These are phyloP conservation scores for Bradypus variegatus DNA, from an alignment of 2,797 vertebrate species.

Conservation along the genomic window DNA sequence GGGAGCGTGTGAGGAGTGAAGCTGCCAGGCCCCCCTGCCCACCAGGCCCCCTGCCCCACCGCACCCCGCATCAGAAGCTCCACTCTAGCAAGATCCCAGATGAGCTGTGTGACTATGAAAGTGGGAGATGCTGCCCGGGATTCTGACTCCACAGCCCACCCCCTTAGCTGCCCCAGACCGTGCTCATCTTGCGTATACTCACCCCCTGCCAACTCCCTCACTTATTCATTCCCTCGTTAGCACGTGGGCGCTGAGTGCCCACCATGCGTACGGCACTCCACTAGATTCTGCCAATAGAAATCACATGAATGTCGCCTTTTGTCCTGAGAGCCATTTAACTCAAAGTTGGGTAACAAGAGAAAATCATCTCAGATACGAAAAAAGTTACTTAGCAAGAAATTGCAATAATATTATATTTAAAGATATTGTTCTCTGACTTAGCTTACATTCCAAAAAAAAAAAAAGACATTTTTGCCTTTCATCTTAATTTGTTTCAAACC, in stretches of 20 bases:
- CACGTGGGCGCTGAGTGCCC: fast-evolving
- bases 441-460: background rate
- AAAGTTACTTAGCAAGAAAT: background rate
- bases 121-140: background rate
- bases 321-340: background rate
- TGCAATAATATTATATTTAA: background rate
- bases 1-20: background rate
- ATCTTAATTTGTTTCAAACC: background rate
- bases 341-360: background rate
- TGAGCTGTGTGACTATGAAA: fast-evolving
- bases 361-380: background rate
- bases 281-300: too few species aligned
- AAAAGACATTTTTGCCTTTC: background rate
- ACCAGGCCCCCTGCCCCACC: too few species aligned
- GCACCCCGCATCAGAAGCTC: too few species aligned
- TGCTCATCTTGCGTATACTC: too few species aligned
- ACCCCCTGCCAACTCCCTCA: too few species aligned
- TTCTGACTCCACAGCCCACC: background rate
- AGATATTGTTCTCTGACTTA: background rate
- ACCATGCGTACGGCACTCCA: fast-evolving
- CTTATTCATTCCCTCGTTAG: fast-evolving
- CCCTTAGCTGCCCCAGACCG: too few species aligned
- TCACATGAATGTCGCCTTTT: background rate
- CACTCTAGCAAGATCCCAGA: background rate
- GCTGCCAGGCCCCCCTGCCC: too few species aligned